Percentiles rank a stretch among this genome's conserved stretches.
Conservation (phyloP, 2,888 invertebrate genomes). For the Microctonus brassicae region DNA sequence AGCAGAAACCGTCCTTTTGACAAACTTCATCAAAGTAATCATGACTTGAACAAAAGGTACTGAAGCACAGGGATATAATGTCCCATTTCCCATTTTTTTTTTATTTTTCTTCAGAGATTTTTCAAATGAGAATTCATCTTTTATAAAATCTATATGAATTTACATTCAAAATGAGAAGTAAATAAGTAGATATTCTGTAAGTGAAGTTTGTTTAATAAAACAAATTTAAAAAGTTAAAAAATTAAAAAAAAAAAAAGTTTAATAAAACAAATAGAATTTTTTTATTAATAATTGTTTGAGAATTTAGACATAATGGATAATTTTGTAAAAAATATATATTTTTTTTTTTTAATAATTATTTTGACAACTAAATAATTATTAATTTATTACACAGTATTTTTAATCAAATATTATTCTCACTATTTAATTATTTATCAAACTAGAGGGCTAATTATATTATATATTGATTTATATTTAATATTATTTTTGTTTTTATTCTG, state of each 20-base stretch:
- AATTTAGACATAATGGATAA: not conserved
- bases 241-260: too few species aligned
- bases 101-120: not conserved
- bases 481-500: too few species aligned
- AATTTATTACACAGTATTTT: too few species aligned
- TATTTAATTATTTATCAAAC: too few species aligned
- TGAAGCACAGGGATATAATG: conserved; percentile 26
- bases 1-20: not conserved
- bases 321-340: too few species aligned
- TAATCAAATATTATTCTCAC: too few species aligned
- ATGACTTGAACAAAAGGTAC: conserved; percentile 40
- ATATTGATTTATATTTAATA: too few species aligned
- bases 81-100: not conserved
- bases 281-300: not conserved
- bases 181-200: not conserved
- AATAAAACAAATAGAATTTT: conserved; percentile 3
- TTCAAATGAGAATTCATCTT: conserved; percentile 7
- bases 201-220: not conserved
- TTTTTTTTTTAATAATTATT: too few species aligned
- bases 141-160: not conserved
- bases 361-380: too few species aligned
- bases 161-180: not conserved
- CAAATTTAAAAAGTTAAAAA: too few species aligned
- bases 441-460: too few species aligned
- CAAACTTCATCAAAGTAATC: conserved; percentile 24